Base-by-base conservation (phyloP, 2,888 invertebrate species). In the Linyphia triangularis region DNA sequence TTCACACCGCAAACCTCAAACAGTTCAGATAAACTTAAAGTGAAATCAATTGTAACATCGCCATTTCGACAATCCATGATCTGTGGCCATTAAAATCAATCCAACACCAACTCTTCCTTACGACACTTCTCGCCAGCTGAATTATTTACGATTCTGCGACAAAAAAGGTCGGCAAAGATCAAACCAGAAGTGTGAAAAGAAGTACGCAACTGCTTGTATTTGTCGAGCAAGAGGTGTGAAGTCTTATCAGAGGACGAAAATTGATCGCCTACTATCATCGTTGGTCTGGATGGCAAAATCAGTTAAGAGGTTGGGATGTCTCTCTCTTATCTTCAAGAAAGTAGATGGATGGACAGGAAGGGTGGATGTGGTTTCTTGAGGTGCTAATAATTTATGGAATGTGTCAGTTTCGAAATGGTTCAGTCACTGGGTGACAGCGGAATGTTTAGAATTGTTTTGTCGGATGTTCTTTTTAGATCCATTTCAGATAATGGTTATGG, bases 401-500 rank as follows among this genome's bases (percentile, higher is more conserved):
- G 51, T 51, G 51, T 51, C 51, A 51, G 51, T 51, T 51, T 51
- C 51, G 51, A 51, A 51, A 51, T 51, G 51, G n/a, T n/a, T 51
- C 16, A 51, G n/a, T 13, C 5, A 51, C 51, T 51, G 2, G 51
- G 7, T 1, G 51, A 51, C n/a, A 5, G 43, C 16, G 33, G 33
- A 33, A 43, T 9, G 16, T 51, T 51, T 16, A n/a, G n/a, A n/a
- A n/a, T n/a, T 51, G 13, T 51, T 51, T n/a, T 9, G 51, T 51
- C n/a, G 13, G 9, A 6, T 33, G 9, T 4, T 33, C 9, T 33
- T 6, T 9, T 33, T 33, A 33, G 13, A 51, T 51, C 16, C 51
- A n/a, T n/a, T n/a, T n/a, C 13, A 13, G 51, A 51, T 51, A 51
- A 51, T 13, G 51, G 3, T 51, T 51, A 51, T 16, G 51, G n/a